A percentile compares a stretch with the other conserved stretches of the same genome.
These are phyloP conservation scores for Dryoscopus gambensis DNA, from an alignment of 2,113 vertebrate genomes.

Conservation along the genomic window DNA sequence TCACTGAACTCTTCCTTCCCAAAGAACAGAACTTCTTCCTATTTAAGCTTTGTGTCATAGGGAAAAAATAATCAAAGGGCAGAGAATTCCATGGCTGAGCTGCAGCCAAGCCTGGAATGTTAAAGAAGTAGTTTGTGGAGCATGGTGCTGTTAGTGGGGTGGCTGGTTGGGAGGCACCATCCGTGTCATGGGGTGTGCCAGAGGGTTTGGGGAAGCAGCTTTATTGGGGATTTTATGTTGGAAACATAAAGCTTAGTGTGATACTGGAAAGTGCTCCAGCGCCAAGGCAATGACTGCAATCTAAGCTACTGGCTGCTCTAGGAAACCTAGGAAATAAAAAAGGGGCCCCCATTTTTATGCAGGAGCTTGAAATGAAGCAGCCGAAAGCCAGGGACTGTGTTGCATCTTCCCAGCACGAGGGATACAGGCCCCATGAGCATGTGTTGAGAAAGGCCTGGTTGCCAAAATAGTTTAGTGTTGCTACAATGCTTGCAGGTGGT, in stretches of 20 bases:
- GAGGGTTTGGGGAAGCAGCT: background rate
- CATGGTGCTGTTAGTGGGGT: background rate
- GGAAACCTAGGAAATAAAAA: background rate
- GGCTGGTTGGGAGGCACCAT: background rate
- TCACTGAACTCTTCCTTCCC: background rate
- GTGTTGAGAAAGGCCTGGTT: background rate
- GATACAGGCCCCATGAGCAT: rapidly evolving
- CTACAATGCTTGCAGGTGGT: background rate
- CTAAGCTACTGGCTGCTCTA: background rate
- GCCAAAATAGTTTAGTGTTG: background rate
- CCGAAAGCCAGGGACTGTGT: rapidly evolving
- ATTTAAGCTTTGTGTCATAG: background rate
- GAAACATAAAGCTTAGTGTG: background rate
- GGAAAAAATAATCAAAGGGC: background rate
- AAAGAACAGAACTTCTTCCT: background rate
- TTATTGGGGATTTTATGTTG: background rate
- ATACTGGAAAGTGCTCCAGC: background rate
- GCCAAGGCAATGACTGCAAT: background rate
- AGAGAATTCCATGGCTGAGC: background rate
- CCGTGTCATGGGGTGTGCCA: rapidly evolving
- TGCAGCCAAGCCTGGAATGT: background rate
- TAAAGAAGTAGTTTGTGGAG: background rate
- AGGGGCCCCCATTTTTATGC: background rate
- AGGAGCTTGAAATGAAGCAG: background rate
- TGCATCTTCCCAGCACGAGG: background rate